Percentiles rank a stretch among this genome's conserved stretches.
phyloP scores from a whole-genome alignment of 1,140 invertebrate genomes.

The Lethocerus indicus region DNA sequence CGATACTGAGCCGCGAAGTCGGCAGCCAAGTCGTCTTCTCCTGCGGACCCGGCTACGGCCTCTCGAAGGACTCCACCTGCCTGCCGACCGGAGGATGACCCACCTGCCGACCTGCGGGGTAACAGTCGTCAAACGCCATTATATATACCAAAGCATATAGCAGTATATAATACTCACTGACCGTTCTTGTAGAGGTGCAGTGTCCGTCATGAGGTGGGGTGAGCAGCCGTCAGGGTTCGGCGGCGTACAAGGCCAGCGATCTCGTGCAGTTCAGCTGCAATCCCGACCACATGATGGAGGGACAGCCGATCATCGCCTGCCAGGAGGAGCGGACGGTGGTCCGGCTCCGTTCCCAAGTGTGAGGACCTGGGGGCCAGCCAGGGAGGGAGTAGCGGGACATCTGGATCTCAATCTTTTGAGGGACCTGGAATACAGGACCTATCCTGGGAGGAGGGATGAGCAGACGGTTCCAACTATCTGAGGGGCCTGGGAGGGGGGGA shows the following conservation, averaged over 20 bases:
- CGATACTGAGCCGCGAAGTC: conserved; percentile 52
- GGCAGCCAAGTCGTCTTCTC: conserved; percentile 61
- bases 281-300: conserved; percentile 74
- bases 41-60: conserved; percentile 58
- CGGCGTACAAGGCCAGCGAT: conserved; percentile 58
- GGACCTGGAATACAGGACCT: no score
- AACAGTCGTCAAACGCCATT: no score
- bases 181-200: conserved; percentile 43
- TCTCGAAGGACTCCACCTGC: conserved; percentile 63
- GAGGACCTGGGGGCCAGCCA: conserved; percentile 23
- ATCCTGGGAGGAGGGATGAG: no score
- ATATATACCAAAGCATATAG: not conserved
- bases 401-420: no score
- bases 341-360: conserved; percentile 65
- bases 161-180: not conserved
- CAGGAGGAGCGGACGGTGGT: conserved; percentile 80
- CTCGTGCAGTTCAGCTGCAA: conserved; percentile 73
- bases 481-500: no score
- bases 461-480: no score
- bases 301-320: conserved; percentile 65
- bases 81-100: conserved; percentile 65
- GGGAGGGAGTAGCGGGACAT: no score
- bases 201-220: conserved; percentile 53
- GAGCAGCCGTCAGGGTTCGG: conserved; percentile 57
- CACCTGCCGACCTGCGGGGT: conserved; percentile 50